Evolutionary conservation across 2,797 vertebrate genomes (phyloP), one percentile per base, ranked within the genome.

Genomic region (Sebastes itinus): DNA sequence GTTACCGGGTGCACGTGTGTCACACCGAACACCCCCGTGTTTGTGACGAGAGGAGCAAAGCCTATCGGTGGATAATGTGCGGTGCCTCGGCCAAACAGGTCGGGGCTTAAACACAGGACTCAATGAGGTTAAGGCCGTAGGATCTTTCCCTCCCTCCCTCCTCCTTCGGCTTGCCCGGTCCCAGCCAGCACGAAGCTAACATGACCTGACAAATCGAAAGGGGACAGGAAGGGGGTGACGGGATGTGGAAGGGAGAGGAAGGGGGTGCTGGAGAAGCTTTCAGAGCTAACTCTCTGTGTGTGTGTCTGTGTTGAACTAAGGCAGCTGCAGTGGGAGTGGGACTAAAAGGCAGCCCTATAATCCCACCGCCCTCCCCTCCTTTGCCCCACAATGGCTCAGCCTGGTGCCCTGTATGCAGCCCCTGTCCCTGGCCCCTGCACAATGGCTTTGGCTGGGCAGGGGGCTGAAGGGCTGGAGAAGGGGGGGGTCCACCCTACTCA

Each of bases 191-290:
- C 83, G 86, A 91, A 92, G 86, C 89, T 93, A 95, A 95, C 90
- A 63, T 89, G 92, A 95, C 92, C 92, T 93, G 93, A 95, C 92
- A 95, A 92, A 93, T 87, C 84, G 63, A 82, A 84, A 83, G 69
- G 87, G 87, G 89, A 62, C 52, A 54, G 82, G 82, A 78, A 82
- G 73, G 74, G 88, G 82, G 59, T 78, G 77, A 77, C 80, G 67
- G 78, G 90, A 85, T 79, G 81, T 23, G 77, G 87, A 83, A 86
- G 68, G 73, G 56, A 64, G 73, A 32, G 69, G 66, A 74, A 55
- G 49, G 72, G 75, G 75, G 59, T 60, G 67, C 63, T 35, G 72
- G 80, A 73, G 79, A 62, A 32, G 80, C 83, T 81, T 86, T 87
- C 71, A 82, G 84, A 56, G 76, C 81, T 76, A 80, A 78, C 80